Conservation (phyloP, 2,888 invertebrate genomes). For the Coleophora flavipennella region DNA sequence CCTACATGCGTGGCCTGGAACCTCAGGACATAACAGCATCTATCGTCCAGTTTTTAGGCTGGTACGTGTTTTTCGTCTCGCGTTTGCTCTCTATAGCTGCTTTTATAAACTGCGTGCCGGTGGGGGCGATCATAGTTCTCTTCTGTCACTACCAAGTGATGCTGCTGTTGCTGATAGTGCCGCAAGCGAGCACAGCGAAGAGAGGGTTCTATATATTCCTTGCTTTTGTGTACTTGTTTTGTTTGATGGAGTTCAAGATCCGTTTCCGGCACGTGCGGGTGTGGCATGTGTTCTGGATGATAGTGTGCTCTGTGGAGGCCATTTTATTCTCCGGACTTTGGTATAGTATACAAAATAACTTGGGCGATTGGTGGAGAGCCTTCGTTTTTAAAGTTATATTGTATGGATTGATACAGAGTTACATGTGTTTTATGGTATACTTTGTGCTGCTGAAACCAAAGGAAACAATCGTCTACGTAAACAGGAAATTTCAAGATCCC, state of each 20-base stretch:
- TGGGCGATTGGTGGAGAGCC: slow-evolving; percentile 80
- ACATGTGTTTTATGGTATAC: slow-evolving; percentile 75
- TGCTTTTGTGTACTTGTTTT: slow-evolving; percentile 81
- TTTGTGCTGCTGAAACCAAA: slow-evolving; percentile 76
- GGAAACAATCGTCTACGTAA: slow-evolving; percentile 63
- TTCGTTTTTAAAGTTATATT: slow-evolving; percentile 77
- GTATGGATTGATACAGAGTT: slow-evolving; percentile 71
- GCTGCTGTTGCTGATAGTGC: slow-evolving; percentile 76
- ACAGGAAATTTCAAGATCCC: slow-evolving; percentile 24
- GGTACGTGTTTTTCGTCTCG: slow-evolving; percentile 82
- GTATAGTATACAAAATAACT: slow-evolving; percentile 58
- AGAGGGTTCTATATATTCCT: slow-evolving; percentile 78
- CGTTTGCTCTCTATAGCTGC: slow-evolving; percentile 79
- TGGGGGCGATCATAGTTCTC: slow-evolving; percentile 73
- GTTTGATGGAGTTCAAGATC: slow-evolving; percentile 84
- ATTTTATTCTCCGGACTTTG: slow-evolving; percentile 79
- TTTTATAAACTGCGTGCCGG: slow-evolving; percentile 78
- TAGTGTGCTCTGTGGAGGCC: slow-evolving; percentile 77
- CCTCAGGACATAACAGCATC: slow-evolving; percentile 83
- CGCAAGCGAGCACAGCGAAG: slow-evolving; percentile 70
- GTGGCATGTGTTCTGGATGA: slow-evolving; percentile 79
- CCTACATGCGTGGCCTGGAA: slow-evolving; percentile 76
- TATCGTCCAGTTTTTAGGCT: slow-evolving; percentile 80
- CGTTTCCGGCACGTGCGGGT: slow-evolving; percentile 81
- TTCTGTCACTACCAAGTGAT: slow-evolving; percentile 77